Evolutionary conservation across 2,797 vertebrate genomes (phyloP), one percentile per base, ranked within the genome.

Genomic region (Erethizon dorsatum): DNA sequence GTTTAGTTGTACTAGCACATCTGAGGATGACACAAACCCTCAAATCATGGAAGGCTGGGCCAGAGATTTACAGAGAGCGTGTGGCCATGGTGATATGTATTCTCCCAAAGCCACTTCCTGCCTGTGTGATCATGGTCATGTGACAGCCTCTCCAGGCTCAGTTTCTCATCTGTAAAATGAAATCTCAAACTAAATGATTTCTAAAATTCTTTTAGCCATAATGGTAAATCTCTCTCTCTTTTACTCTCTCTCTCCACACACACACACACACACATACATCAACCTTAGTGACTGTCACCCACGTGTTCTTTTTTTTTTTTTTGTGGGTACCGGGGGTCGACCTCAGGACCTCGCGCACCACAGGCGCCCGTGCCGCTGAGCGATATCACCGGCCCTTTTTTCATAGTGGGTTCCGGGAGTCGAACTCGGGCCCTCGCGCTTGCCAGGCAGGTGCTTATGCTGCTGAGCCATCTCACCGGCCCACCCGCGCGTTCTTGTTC

Each of bases 101-200:
- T 24, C 90, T 45, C 63, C 59, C 52, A 59, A 37, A 84, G 65
- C 45, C 28, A 82, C 65, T 93, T 95, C 63, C 77, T 82, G 93
- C 37, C 59, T 82, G 1, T 52, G 56, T 61, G 57, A 82, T 89
- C n/a, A 22, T 4, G 13, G 50, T 7, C 69, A 41, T 2, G 2
- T 80, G 61, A 63, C 63, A 73, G 84, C 14, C 57, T 88, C n/a
- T 96, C 63, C 41, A 52, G 83, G 54, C 26, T 94, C 59, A 83
- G 50, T 86, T 92, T 84, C 82, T 92, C 33, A 77, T 87, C 45
- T 87, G 18, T 56, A 75, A 90, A 86, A 47, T 88, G 47, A 88
- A 96, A 56, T 37, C 50, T 75, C 41, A 88, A 91, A n/a, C 57
- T 57, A 87, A 89, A 91, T 93, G 47, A 92, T 85, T 78, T 96